phyloP scores from a whole-genome alignment of 1,140 invertebrate species.

The Catajapyx aquilonaris region DNA sequence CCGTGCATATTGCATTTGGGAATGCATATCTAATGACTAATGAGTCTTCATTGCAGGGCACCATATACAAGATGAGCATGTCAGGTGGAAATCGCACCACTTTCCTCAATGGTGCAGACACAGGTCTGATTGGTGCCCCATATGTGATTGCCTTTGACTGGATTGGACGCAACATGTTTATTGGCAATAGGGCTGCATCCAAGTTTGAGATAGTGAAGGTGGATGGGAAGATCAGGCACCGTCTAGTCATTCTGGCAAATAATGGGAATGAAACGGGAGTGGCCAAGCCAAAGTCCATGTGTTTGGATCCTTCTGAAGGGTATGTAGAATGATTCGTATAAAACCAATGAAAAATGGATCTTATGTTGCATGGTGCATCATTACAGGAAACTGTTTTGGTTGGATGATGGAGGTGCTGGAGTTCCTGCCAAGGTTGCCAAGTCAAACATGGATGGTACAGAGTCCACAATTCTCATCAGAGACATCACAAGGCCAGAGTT shows the following conservation, averaged over 20 bases:
- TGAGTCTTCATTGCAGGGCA: conserved; percentile 57
- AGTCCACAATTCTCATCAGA: conserved; percentile 40
- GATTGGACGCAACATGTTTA: conserved; percentile 83
- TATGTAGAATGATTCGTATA: conserved; percentile 27
- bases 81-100: conserved; percentile 69
- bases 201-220: conserved; percentile 83
- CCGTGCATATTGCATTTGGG: too few relatives aligned
- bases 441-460: conserved; percentile 83
- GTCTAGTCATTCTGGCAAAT: conserved; percentile 76
- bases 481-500: conserved; percentile 49
- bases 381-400: conserved; percentile 70
- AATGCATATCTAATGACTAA: too few relatives aligned
- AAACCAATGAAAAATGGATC: too few relatives aligned
- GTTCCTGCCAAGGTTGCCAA: conserved; percentile 76
- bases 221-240: conserved; percentile 59
- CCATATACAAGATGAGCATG: conserved; percentile 62
- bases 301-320: conserved; percentile 75
- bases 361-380: too few relatives aligned
- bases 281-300: conserved; percentile 66
- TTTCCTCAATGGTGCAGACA: conserved; percentile 45
- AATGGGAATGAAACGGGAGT: conserved; percentile 71
- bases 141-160: conserved; percentile 87
- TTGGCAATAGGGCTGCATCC: conserved; percentile 75
- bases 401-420: conserved; percentile 80
- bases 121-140: conserved; percentile 71